Conservation (phyloP, 2,113 vertebrate species). For the Calonectris borealis region DNA sequence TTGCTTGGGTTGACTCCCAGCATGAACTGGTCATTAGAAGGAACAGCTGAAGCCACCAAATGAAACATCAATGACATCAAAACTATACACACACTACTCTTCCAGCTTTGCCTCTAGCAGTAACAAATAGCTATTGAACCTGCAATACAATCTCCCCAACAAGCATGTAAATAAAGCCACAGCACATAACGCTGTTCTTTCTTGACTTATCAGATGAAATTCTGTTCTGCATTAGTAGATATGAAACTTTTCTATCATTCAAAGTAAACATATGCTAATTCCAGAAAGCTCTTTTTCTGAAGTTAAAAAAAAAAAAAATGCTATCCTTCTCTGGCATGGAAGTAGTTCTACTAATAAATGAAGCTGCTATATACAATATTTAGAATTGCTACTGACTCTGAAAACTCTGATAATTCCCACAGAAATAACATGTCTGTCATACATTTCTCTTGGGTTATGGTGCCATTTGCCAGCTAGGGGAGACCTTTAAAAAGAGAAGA, state of each 20-base stretch:
- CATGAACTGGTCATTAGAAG: neutral
- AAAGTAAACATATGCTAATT: neutral
- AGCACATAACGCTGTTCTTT: neutral
- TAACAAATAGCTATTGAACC: neutral
- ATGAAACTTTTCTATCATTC: neutral
- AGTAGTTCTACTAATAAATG: slow-evolving; percentile 9
- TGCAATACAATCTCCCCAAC: neutral
- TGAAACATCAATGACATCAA: neutral
- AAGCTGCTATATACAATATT: neutral
- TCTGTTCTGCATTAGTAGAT: neutral
- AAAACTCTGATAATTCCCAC: neutral
- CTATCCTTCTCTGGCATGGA: neutral
- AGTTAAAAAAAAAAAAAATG: neutral
- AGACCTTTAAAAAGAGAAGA: slow-evolving; percentile 53
- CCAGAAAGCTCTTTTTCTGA: neutral
- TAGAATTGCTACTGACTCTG: neutral
- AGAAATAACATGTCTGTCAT: slow-evolving; percentile 43
- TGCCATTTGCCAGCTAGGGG: slow-evolving; percentile 32
- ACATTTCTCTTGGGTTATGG: slow-evolving; percentile 23
- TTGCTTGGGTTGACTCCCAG: neutral
- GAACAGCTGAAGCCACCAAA: neutral
- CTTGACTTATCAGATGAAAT: neutral
- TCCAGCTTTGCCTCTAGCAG: neutral
- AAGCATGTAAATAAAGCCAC: neutral
- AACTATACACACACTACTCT: neutral